Percentiles rank a stretch among this genome's conserved stretches.
Evolutionary conservation across 1,140 invertebrate genomes (phyloP).

Genomic region (Heterodera schachtii): DNA sequence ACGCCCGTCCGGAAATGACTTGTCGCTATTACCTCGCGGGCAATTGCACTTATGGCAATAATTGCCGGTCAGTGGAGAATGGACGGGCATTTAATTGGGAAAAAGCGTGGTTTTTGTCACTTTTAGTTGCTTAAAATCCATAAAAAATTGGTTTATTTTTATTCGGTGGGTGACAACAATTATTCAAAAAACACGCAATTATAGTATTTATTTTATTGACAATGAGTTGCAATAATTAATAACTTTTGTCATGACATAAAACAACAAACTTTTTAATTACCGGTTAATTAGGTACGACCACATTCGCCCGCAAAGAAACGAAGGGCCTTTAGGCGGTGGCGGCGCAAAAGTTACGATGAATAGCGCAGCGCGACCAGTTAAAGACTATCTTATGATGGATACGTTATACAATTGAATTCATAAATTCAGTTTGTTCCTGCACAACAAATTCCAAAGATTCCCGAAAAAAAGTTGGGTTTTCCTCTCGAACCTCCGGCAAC

Average conservation of each 20-base stretch:
- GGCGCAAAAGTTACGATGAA: neutral
- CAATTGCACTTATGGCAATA: conserved; percentile 33
- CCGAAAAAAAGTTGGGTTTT: neutral
- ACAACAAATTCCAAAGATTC: neutral
- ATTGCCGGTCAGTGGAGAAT: conserved; percentile 31
- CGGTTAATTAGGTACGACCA: conserved; percentile 36
- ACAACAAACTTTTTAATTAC: too few relatives aligned
- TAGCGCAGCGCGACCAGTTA: neutral
- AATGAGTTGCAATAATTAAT: too few relatives aligned
- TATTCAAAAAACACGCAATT: too few relatives aligned
- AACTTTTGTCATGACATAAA: too few relatives aligned
- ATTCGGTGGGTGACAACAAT: too few relatives aligned
- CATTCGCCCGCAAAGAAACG: conserved; percentile 13
- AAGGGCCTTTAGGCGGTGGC: neutral
- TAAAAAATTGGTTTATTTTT: too few relatives aligned
- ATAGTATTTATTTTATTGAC: too few relatives aligned
- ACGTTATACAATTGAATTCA: neutral
- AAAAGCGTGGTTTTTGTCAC: too few relatives aligned
- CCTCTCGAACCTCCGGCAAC: conserved; percentile 5
- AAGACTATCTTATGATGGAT: neutral
- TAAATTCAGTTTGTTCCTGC: neutral
- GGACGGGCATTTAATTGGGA: too few relatives aligned
- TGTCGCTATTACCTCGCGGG: conserved; percentile 44
- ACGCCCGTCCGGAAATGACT: conserved; percentile 36
- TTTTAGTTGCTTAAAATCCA: too few relatives aligned